Percentiles rank a stretch among this genome's conserved stretches.
Conservation (phyloP, 2,113 vertebrate species). For the Dipodomys merriami region DNA sequence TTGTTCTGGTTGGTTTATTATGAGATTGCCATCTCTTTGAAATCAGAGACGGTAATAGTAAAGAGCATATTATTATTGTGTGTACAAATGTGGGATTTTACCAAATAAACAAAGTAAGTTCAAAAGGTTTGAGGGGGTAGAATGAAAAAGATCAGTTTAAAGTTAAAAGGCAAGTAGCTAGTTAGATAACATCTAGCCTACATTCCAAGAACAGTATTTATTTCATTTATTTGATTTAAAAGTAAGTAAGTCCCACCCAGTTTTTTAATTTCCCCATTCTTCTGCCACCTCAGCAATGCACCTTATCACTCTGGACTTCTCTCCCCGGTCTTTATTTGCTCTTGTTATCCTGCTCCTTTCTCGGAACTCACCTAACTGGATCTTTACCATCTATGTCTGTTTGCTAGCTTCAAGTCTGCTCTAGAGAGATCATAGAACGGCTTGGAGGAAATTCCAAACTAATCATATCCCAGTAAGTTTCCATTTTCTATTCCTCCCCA, state of each 20-base stretch:
- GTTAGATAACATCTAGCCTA: slow-evolving; percentile 7
- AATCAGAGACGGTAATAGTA: not conserved
- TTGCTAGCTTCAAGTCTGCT: not conserved
- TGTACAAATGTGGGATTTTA: not conserved
- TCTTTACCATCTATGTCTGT: not conserved
- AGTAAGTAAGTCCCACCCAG: slow-evolving; percentile 27
- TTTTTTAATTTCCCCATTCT: slow-evolving; percentile 58
- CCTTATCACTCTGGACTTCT: not conserved
- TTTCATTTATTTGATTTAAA: slow-evolving; percentile 49
- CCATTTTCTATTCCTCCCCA: not conserved
- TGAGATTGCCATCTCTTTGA: not conserved
- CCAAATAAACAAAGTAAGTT: slow-evolving; percentile 15
- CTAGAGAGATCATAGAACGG: not conserved
- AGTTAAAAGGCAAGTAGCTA: slow-evolving; percentile 41
- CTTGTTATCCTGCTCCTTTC: not conserved
- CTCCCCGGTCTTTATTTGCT: not conserved
- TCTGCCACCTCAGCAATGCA: not conserved
- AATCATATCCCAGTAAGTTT: not conserved
- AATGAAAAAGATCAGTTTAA: slow-evolving; percentile 4
- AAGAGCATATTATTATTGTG: not conserved
- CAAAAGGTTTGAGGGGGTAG: not conserved
- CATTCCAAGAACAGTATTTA: slow-evolving; percentile 8
- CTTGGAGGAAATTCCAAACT: not conserved
- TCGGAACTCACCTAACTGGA: not conserved
- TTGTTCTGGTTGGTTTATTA: not conserved